Evolutionary conservation across 2,888 invertebrate species (phyloP), one percentile per base, ranked within the genome.

Genomic region (Petrophora chlorosata): DNA sequence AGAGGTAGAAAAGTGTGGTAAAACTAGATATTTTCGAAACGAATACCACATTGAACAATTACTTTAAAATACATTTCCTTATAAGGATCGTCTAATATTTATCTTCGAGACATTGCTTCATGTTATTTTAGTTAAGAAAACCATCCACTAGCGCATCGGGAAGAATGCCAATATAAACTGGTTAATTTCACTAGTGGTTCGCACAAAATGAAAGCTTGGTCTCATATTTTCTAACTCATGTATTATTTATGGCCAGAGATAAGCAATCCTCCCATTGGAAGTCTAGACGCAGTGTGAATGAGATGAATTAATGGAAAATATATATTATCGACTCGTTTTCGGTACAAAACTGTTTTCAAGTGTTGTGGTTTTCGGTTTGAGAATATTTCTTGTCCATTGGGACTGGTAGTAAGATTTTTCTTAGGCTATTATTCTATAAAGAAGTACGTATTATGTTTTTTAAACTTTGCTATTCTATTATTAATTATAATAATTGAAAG

Each of bases 151-250:
- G n/a, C n/a, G 1, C 19, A 59, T 59, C 64, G 83, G 84, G 83
- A 85, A 76, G 70, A 73, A 76, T 80, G 85, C 85, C 85, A 86
- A 84, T 86, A 82, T 79, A 78, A 79, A 78, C 78, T 74, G 70
- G 78, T 84, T 85, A 85, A 85, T 85, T 85, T 85, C 72, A 74
- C 75, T 75, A 79, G 76, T 76, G 71, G 74, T 67, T 73, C 65
- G 70, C 67, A 71, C 74, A 78, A 77, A 79, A 81, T 76, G 73
- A 76, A 78, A 78, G 71, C 70, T 71, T 61, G 70, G 70, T 77
- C 76, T 79, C 76, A 82, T 82, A 85, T 83, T 83, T 76, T 79
- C 76, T 73, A 76, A 71, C 78, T 86, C 82, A 86, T 87, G 83
- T 84, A 73, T 84, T 82, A 87, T 87, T 84, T 79, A 86, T 83